phyloP scores from a whole-genome alignment of 2,113 vertebrate species.

The Oryzias curvinotus region DNA sequence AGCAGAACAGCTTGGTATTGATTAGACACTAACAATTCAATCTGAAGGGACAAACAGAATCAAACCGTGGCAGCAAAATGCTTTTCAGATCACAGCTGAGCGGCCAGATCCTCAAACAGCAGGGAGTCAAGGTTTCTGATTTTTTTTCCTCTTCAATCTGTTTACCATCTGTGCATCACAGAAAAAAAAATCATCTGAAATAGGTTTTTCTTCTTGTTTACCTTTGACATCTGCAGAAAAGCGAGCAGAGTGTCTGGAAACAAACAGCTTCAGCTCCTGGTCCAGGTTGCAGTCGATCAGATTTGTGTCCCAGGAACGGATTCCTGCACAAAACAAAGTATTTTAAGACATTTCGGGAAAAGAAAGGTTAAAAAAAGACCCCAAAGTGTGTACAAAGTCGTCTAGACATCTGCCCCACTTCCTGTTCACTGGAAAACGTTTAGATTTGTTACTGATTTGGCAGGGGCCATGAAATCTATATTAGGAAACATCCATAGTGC shows the following conservation, averaged over 20 bases:
- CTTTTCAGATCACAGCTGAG: not conserved
- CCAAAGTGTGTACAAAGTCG: constrained; percentile 7
- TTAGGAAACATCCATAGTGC: constrained; percentile 67
- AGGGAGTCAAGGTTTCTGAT: not conserved
- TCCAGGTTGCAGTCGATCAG: constrained; percentile 95
- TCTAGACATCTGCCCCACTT: not conserved
- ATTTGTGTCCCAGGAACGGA: constrained; percentile 96
- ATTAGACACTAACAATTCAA: not conserved
- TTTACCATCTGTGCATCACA: not conserved
- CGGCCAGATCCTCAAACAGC: not conserved
- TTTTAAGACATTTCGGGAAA: not conserved
- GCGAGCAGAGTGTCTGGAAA: constrained; percentile 94
- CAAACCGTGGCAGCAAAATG: constrained; percentile 9
- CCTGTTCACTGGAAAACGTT: constrained; percentile 9
- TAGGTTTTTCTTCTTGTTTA: constrained; percentile 63
- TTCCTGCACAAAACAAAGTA: constrained; percentile 78
- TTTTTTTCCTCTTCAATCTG: not conserved
- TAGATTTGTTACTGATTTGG: constrained; percentile 32
- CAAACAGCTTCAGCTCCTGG: constrained; percentile 97
- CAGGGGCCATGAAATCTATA: constrained; percentile 56
- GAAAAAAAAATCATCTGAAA: not conserved
- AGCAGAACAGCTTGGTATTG: not conserved
- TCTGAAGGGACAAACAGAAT: not conserved
- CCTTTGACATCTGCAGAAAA: constrained; percentile 96
- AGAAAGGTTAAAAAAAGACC: too few species aligned